Percentiles rank a stretch among this genome's conserved stretches.
These are phyloP conservation scores for Lasiurus cinereus DNA, from an alignment of 2,113 vertebrate species.

Conservation along the genomic window DNA sequence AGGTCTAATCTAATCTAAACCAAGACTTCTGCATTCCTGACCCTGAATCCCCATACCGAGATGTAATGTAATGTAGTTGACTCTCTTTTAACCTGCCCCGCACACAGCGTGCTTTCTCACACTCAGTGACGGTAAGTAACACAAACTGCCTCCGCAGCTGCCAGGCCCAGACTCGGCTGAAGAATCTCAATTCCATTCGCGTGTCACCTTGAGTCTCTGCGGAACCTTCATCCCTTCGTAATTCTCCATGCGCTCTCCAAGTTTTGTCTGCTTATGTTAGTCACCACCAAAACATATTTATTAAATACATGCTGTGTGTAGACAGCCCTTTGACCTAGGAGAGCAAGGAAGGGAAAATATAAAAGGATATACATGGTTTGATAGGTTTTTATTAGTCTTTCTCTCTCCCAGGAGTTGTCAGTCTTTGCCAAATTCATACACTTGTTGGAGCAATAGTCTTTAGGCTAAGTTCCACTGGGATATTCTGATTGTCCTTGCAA, in stretches of 20 bases:
- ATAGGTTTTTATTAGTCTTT: slow-evolving; percentile 24
- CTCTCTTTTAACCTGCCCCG: background rate
- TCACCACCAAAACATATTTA: background rate
- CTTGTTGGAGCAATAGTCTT: background rate
- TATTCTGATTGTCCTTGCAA: background rate
- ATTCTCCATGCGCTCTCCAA: background rate
- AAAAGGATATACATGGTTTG: background rate
- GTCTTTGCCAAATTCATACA: background rate
- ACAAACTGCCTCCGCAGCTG: background rate
- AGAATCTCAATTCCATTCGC: background rate
- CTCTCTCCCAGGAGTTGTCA: slow-evolving; percentile 11
- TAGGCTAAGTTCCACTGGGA: slow-evolving; percentile 29
- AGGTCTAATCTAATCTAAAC: background rate
- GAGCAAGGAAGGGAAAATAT: background rate
- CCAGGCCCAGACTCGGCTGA: background rate
- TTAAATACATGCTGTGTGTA: background rate
- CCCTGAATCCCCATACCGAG: background rate
- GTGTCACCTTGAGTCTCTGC: background rate
- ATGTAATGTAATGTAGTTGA: fast-evolving
- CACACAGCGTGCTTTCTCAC: background rate
- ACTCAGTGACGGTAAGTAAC: background rate
- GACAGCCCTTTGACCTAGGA: background rate
- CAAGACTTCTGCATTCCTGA: background rate
- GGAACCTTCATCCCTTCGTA: background rate
- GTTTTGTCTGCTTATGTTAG: background rate